Base-by-base conservation (phyloP, 1,140 invertebrate genomes). In the Neodiprion virginianus region DNA sequence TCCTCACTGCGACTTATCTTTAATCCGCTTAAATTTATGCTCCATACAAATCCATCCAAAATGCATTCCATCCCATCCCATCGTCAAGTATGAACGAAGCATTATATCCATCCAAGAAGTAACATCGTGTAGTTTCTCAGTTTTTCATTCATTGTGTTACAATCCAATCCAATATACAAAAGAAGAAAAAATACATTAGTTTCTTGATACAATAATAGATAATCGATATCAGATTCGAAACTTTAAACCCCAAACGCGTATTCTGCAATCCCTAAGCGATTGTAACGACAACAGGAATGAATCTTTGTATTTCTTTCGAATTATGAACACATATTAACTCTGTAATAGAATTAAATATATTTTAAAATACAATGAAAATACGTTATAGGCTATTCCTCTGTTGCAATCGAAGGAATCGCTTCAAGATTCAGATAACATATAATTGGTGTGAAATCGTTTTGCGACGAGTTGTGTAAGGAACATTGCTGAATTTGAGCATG, bases 171-270 rank as follows among this genome's bases (percentile, higher is more conserved):
- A 88, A 88, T 88, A 89, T 88, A 89, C 87, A 89, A 88, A 89
- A 89, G 85, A 89, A 88, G 86, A 88, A 89, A 89, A 89, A 89
- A 88, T 87, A 87, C 86, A 88, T 89, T 89, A 89, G 88, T 89
- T 47, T 48, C 70, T 71, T 48, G 48, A 49, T 47, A 48, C 40
- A 71, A 48, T 71, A 71, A 17, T 50, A 14, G 68, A 17, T 8
- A 21, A 49, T 23, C 14, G 7, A 66, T 1, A 21, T n/a, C 61
- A 66, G 47, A 81, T 79, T 79, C 79, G 76, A 72, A 78, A 72
- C 79, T 73, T 81, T 72, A 74, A 67, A 78, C 71, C 79, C 80
- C 80, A 81, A 82, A 80, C 74, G 23, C 68, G 77, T 77, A 77
- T 48, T 71, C 66, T 77, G 78, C 78, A 78, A 81, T 75, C 73